phyloP scores from a whole-genome alignment of 1,140 invertebrate species.

The Penaeus chinensis region DNA sequence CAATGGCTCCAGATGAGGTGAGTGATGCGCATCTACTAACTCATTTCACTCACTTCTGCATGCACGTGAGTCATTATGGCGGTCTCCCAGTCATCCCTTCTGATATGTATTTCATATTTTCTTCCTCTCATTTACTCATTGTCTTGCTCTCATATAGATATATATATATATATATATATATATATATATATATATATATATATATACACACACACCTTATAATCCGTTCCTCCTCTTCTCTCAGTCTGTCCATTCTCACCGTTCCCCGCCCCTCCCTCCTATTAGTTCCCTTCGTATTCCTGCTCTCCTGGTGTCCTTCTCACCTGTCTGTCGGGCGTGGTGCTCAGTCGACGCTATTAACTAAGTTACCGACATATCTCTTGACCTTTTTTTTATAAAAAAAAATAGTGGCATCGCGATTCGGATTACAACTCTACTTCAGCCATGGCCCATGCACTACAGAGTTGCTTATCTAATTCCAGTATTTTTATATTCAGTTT shows the following conservation, averaged over 20 bases:
- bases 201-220: neutral
- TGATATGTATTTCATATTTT: neutral
- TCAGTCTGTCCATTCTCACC: neutral
- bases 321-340: neutral
- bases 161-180: slow-evolving; percentile 17
- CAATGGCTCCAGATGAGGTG: no score
- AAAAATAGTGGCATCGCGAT: no score
- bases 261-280: neutral
- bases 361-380: no score
- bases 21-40: neutral
- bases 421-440: no score
- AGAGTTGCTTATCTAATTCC: no score
- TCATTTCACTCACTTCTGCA: neutral
- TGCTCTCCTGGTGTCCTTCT: neutral
- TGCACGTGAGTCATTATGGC: slow-evolving; percentile 1
- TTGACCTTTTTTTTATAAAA: no score
- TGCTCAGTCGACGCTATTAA: no score
- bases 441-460: no score
- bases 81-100: neutral
- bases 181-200: slow-evolving; percentile 21
- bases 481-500: no score
- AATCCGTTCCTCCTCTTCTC: neutral
- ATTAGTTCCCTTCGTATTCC: no score
- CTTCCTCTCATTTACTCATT: neutral
- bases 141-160: neutral